phyloP scores from a whole-genome alignment of 2,888 invertebrate species.

The Petrolisthes cinctipes region DNA sequence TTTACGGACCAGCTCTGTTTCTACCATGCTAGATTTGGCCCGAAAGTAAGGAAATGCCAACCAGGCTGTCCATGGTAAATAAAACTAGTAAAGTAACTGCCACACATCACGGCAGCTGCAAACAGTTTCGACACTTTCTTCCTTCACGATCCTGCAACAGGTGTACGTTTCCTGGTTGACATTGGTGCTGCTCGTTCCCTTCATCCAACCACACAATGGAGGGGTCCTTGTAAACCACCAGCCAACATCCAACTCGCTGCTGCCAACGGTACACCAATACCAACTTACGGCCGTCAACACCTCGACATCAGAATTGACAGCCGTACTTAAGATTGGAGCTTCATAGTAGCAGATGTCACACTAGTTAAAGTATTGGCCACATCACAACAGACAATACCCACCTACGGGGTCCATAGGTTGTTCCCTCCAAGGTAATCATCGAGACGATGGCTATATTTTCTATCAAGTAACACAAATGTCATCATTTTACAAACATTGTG shows the following conservation, averaged over 20 bases:
- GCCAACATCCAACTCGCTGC: conserved; percentile 13
- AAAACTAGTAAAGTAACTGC: neutral
- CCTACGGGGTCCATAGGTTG: too few relatives aligned
- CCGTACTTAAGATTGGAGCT: neutral
- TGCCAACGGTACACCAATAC: too few relatives aligned
- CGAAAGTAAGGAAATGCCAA: conserved; percentile 3
- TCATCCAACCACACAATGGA: neutral
- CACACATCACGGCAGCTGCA: neutral
- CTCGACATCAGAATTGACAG: neutral
- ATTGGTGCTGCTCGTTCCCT: conserved; percentile 3
- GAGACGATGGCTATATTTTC: too few relatives aligned
- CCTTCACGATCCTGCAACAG: too few relatives aligned
- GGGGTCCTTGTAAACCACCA: neutral
- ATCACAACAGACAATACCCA: too few relatives aligned
- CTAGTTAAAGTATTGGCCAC: too few relatives aligned
- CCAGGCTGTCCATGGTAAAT: conserved; percentile 2
- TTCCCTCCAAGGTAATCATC: too few relatives aligned
- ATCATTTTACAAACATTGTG: too few relatives aligned
- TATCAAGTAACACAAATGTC: too few relatives aligned
- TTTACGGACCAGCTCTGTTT: too few relatives aligned
- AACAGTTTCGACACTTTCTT: too few relatives aligned
- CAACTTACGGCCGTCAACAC: neutral
- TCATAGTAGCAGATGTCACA: neutral
- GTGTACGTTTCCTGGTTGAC: too few relatives aligned
- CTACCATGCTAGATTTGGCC: conserved; percentile 6